Evolutionary conservation across 2,797 vertebrate species (phyloP), one percentile per base, ranked within the genome.

Genomic region (Petrocephalus schoutedeni): DNA sequence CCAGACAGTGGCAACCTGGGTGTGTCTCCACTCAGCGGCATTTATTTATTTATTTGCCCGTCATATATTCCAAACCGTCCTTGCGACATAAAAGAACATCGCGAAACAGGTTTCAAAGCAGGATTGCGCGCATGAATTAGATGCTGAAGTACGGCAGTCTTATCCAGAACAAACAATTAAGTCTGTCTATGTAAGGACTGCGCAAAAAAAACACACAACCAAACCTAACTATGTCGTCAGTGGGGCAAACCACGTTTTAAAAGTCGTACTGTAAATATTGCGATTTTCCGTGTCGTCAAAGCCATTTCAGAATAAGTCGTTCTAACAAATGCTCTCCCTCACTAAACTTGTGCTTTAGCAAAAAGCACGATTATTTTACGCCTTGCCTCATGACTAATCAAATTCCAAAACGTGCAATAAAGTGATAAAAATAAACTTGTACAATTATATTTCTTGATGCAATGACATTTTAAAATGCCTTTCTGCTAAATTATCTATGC

Each of bases 1-100:
- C 92, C 90, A 92, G 91, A 90, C 93, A 87, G 92, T 90, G 91
- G 91, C 92, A 92, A 89, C 92, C 93, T 92, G 95, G 95, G 95
- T 95, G 95, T 96, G 95, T 96, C 95, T 95, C 93, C 82, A 87
- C 87, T 88, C 82, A 67, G 90, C 90, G 89, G 92, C 88, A 92
- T 93, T 91, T 89, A 91, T 91, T 91, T 87, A 91, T 61, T 90
- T 85, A 91, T 89, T 86, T 80, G 61, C 49, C 85, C 91, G 92
- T 93, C 91, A 93, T 88, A 89, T 87, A 89, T 90, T 89, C 71
- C 67, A 89, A 87, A 89, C 90, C 57, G 49, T 77, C 67, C 91
- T 87, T 59, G 54, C 88, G 16, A 2, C 83, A 85, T 85, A 36
- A 51, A 49, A 87, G 54, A 56, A 57, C 1, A 83, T 64, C 49